A percentile compares a stretch with the other conserved stretches of the same genome.
Evolutionary conservation across 2,113 vertebrate species (phyloP).

Genomic region (Etheostoma cragini): DNA sequence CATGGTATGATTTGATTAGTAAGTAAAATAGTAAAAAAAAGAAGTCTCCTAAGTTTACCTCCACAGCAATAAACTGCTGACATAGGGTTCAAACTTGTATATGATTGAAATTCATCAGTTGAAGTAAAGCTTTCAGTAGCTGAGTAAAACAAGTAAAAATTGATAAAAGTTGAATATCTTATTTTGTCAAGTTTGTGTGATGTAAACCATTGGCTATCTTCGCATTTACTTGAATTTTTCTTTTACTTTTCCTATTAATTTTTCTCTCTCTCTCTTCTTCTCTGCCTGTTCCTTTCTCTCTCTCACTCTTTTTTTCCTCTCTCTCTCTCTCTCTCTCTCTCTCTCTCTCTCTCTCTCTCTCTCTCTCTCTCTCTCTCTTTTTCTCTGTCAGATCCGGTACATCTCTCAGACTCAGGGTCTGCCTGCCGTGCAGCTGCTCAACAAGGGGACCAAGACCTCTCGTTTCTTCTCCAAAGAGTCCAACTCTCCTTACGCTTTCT

Average conservation of each 20-base stretch:
- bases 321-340: no score
- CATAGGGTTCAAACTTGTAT: neutral
- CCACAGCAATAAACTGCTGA: neutral
- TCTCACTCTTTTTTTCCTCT: neutral
- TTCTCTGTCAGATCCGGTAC: conserved; percentile 91
- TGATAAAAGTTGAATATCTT: no score
- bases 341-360: neutral
- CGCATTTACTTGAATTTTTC: neutral
- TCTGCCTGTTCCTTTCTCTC: no score
- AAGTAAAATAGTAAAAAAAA: no score
- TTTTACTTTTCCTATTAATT: neutral
- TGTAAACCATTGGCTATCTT: no score
- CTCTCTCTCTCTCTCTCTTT: neutral
- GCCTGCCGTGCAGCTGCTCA: conserved; percentile 93
- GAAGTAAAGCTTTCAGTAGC: neutral
- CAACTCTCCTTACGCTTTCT: conserved; percentile 90
- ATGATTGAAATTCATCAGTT: neutral
- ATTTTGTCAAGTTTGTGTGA: no score
- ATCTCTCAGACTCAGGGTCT: conserved; percentile 99
- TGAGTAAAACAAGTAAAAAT: neutral
- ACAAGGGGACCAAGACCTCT: conserved; percentile 95
- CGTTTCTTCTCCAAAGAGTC: conserved; percentile 90
- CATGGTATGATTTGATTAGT: neutral
- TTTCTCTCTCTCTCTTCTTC: neutral
- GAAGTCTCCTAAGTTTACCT: no score